These are phyloP conservation scores for Neogobius melanostomus DNA, from an alignment of 2,113 vertebrate species.

Conservation along the genomic window DNA sequence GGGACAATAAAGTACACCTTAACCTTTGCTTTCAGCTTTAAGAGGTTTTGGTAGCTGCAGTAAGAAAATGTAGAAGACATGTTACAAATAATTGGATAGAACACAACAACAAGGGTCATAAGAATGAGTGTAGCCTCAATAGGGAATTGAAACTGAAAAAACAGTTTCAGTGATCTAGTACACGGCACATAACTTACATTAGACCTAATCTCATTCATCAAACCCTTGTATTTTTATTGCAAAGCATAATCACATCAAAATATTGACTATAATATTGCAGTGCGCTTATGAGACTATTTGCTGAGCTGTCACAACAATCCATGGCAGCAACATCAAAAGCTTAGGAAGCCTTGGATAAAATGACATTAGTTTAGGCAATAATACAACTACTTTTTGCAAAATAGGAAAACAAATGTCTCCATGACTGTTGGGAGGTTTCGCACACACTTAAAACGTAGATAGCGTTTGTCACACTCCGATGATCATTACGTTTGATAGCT, in stretches of 20 bases:
- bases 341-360: constrained; percentile 20
- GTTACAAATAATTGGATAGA: too few relatives aligned
- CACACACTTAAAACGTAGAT: neutral
- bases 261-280: neutral
- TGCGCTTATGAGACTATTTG: constrained; percentile 1
- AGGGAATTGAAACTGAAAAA: too few relatives aligned
- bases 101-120: too few relatives aligned
- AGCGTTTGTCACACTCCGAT: constrained; percentile 1
- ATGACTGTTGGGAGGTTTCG: neutral
- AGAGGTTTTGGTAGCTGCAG: neutral
- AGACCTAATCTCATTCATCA: too few relatives aligned
- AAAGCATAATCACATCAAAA: too few relatives aligned
- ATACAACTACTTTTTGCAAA: neutral
- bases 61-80: too few relatives aligned
- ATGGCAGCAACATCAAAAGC: constrained; percentile 17
- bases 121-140: too few relatives aligned
- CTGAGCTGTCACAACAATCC: neutral
- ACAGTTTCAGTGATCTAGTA: too few relatives aligned
- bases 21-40: too few relatives aligned
- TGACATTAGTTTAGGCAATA: neutral
- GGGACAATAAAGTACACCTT: too few relatives aligned
- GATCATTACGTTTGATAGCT: neutral
- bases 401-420: neutral
- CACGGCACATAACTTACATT: too few relatives aligned
- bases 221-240: too few relatives aligned